Evolutionary conservation across 1,140 invertebrate genomes (phyloP).

Genomic region (Oppia nitens): DNA sequence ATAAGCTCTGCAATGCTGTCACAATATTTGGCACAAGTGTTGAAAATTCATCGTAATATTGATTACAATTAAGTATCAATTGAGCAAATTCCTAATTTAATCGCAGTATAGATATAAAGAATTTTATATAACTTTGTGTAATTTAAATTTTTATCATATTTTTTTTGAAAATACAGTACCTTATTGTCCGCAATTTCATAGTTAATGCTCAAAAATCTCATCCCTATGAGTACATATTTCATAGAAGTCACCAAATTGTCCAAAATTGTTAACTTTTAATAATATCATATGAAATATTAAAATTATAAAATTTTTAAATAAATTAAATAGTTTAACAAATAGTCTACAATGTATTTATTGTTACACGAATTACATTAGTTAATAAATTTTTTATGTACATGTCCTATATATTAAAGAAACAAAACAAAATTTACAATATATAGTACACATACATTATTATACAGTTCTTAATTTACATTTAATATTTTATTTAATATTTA

Average conservation of each 20-base stretch:
- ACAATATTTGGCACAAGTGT: slow-evolving; percentile 26
- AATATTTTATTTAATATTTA: too few species aligned
- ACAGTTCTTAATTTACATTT: too few species aligned
- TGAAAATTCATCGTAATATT: slow-evolving; percentile 29
- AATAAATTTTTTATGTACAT: too few species aligned
- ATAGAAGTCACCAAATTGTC: slow-evolving; percentile 48
- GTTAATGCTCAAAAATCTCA: slow-evolving; percentile 45
- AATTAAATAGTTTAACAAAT: too few species aligned
- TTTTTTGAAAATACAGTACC: slow-evolving; percentile 25
- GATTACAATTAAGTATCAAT: slow-evolving; percentile 27
- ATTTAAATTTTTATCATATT: slow-evolving; percentile 13
- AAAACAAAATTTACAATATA: too few species aligned
- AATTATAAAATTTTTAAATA: too few species aligned
- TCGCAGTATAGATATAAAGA: neutral
- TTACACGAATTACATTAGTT: too few species aligned
- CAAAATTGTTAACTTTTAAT: slow-evolving; percentile 40
- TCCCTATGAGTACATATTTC: slow-evolving; percentile 47
- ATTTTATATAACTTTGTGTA: neutral
- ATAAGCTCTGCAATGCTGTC: slow-evolving; percentile 26
- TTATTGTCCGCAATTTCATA: slow-evolving; percentile 41
- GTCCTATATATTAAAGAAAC: too few species aligned
- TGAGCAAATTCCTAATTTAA: slow-evolving; percentile 31
- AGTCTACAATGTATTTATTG: too few species aligned
- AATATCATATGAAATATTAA: too few species aligned
- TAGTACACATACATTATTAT: too few species aligned